These are phyloP conservation scores for Drosophila leontia DNA, from an alignment of 1,140 invertebrate species.

Conservation along the genomic window DNA sequence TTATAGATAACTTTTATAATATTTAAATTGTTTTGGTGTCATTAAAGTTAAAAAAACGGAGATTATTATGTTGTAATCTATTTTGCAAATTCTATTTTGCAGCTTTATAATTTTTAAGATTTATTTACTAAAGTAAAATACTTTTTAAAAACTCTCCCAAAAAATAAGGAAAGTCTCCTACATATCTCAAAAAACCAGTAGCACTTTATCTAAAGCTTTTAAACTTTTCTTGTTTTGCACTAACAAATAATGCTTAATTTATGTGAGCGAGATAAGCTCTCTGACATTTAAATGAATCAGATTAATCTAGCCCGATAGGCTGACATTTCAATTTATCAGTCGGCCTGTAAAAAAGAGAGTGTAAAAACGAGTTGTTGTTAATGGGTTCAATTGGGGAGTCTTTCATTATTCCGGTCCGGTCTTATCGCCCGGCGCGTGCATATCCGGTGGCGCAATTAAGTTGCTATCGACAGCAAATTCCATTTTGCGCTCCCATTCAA, in stretches of 20 bases:
- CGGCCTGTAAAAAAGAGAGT: constrained; percentile 23
- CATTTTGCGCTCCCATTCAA: constrained; percentile 24
- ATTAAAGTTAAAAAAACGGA: too few species aligned
- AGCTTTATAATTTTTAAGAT: neutral
- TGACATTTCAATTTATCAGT: constrained; percentile 36
- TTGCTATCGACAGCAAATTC: constrained; percentile 52
- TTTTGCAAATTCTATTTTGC: too few species aligned
- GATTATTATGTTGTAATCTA: too few species aligned
- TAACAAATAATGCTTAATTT: constrained; percentile 28
- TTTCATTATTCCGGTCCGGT: constrained; percentile 16
- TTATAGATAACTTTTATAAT: too few species aligned
- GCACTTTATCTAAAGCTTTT: neutral
- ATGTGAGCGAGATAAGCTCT: constrained; percentile 18
- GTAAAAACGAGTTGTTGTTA: constrained; percentile 33
- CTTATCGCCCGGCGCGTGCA: constrained; percentile 52
- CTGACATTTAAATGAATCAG: constrained; percentile 38
- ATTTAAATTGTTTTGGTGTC: too few species aligned
- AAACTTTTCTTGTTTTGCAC: neutral
- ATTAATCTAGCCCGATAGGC: constrained; percentile 36
- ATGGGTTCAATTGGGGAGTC: constrained; percentile 29
- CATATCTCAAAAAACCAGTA: neutral
- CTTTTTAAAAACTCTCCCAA: neutral
- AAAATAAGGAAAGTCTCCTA: neutral
- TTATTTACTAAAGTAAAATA: neutral
- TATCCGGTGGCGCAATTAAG: constrained; percentile 62